Base-by-base conservation (phyloP, 1,140 invertebrate genomes). In the Schlechtendalia chinensis region DNA sequence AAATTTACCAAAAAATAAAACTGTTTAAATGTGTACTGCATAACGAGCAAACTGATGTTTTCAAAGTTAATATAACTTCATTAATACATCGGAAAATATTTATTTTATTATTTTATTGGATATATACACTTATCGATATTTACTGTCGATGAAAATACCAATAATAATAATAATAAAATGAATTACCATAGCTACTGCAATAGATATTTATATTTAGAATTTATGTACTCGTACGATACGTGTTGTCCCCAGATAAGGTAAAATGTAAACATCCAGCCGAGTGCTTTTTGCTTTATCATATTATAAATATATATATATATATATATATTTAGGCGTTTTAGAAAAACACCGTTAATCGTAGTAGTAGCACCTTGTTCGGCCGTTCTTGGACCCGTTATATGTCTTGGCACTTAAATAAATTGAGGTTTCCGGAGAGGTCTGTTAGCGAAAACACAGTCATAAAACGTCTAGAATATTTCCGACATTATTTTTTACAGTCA, bases 361-460 rank as follows among this genome's bases (percentile, higher is more conserved):
- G 47, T 24, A 24, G 45, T 50, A 24, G 63, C n/a, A 47, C 29
- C 47, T 50, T 27, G 22, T 14, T 69, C 22, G 67, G 27, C 32
- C 39, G 16, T 56, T 50, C 32, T 58, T 45, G 54, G 54, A 77
- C 14, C 54, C 29, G 56, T 32, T 11, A 32, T 59, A 77, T 56
- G 74, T 61, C 54, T 4, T n/a, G 19, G 54, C 74, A 77, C 74
- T 77, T 77, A 77, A 77, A 77, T 77, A 77, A 58, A 77, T 77
- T 77, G 56, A 77, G 32, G 74, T 58, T 77, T 74, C 53, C 27
- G 19, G 47, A 74, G 24, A 74, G 71, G 71, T 56, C 45, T 77
- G 29, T 59, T 4, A 24, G 12, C 22, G 32, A 58, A 56, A 74
- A 74, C 71, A 1, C n/a, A n/a, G 32, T n/a, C 75, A 27, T 79